phyloP scores from a whole-genome alignment of 2,797 vertebrate species.

The Brotula barbata region DNA sequence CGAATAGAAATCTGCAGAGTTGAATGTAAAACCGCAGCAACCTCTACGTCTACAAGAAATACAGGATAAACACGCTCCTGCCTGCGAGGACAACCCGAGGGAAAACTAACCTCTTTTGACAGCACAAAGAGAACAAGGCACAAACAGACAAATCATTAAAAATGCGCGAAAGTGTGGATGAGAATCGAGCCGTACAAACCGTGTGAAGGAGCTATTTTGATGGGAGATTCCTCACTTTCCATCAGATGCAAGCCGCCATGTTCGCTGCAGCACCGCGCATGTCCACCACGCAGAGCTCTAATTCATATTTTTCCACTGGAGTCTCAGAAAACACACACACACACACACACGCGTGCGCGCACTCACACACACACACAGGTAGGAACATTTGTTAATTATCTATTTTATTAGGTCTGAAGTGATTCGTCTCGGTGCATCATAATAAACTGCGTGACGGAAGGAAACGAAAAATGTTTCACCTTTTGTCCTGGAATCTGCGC shows the following conservation, averaged over 20 bases:
- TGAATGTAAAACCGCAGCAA: slow-evolving; percentile 40
- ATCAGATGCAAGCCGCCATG: slow-evolving; percentile 78
- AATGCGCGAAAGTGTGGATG: slow-evolving; percentile 7
- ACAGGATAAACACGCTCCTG: slow-evolving; percentile 53
- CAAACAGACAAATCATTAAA: slow-evolving; percentile 9
- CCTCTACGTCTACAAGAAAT: slow-evolving; percentile 39
- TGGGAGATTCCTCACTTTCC: slow-evolving; percentile 72
- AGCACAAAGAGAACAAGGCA: slow-evolving; percentile 16
- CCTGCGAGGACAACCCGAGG: slow-evolving; percentile 13
- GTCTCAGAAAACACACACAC: neutral
- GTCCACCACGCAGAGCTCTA: slow-evolving; percentile 72
- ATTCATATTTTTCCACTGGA: slow-evolving; percentile 60
- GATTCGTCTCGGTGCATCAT: slow-evolving; percentile 21
- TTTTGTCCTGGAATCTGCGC: slow-evolving; percentile 10
- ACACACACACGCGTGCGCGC: neutral
- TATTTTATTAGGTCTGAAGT: slow-evolving; percentile 2
- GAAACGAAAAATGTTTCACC: slow-evolving; percentile 64
- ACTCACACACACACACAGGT: neutral
- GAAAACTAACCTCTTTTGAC: neutral
- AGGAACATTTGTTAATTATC: slow-evolving; percentile 31
- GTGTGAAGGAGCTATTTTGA: slow-evolving; percentile 56
- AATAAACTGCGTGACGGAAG: slow-evolving; percentile 47
- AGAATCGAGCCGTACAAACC: slow-evolving; percentile 65
- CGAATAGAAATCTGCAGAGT: slow-evolving; percentile 49
- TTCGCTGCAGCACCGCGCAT: slow-evolving; percentile 80